These are phyloP conservation scores for Magallana nippona DNA, from an alignment of 2,888 invertebrate species.

Conservation along the genomic window DNA sequence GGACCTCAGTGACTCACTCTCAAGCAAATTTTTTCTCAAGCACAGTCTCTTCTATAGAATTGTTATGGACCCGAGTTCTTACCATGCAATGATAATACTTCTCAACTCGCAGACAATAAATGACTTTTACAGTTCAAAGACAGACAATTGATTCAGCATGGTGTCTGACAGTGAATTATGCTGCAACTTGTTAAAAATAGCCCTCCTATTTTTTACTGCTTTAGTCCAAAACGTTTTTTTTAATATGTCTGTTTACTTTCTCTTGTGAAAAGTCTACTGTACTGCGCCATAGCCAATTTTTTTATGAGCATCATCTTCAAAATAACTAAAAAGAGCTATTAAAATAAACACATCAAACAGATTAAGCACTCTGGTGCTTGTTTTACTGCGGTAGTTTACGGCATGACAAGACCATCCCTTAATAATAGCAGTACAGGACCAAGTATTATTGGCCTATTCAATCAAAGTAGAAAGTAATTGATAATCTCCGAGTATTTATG, in stretches of 20 bases:
- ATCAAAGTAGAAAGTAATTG: slow-evolving; percentile 1
- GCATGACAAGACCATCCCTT: neutral
- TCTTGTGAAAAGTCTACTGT: neutral
- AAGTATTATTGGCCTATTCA: neutral
- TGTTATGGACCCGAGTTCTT: neutral
- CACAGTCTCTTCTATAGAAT: neutral
- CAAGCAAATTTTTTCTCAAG: neutral
- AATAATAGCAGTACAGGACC: neutral
- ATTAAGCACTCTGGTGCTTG: neutral
- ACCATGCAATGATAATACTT: neutral
- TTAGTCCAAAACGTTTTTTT: neutral
- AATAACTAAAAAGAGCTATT: neutral
- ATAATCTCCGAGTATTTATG: neutral
- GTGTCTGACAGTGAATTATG: neutral
- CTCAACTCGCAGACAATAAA: slow-evolving; percentile 11
- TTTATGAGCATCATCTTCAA: no score
- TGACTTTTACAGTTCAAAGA: slow-evolving; percentile 35
- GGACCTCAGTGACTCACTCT: neutral
- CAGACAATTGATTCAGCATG: slow-evolving; percentile 39
- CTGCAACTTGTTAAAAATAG: slow-evolving; percentile 7
- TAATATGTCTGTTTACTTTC: no score
- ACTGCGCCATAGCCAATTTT: neutral
- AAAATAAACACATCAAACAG: slow-evolving; percentile 1
- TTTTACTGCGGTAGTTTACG: neutral
- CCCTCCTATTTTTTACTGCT: neutral